phyloP scores from a whole-genome alignment of 2,888 invertebrate species.

The Lamellibrachia satsuma region DNA sequence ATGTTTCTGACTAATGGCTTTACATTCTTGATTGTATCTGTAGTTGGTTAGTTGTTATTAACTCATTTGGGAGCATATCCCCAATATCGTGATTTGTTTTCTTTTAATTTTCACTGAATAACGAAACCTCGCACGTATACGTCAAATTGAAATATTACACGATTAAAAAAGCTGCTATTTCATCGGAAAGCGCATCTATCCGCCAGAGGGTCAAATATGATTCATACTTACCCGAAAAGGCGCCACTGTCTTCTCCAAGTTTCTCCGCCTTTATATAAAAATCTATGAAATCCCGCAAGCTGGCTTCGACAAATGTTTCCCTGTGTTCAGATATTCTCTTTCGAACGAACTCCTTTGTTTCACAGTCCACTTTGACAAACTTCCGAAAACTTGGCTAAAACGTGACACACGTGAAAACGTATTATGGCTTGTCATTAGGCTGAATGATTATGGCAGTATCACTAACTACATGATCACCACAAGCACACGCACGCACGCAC shows the following conservation, averaged over 20 bases:
- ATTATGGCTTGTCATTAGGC: background rate
- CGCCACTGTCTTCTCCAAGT: background rate
- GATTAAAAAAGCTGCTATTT: background rate
- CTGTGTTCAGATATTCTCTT: background rate
- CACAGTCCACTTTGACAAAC: background rate
- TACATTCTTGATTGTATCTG: too few species aligned
- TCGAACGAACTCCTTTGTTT: background rate
- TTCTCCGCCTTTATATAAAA: slow-evolving; percentile 8
- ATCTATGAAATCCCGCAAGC: slow-evolving; percentile 19
- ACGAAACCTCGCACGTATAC: background rate
- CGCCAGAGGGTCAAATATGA: background rate
- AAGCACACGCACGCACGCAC: background rate
- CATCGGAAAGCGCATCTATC: background rate
- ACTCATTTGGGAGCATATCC: too few species aligned
- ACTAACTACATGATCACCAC: background rate
- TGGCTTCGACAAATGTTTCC: slow-evolving; percentile 17
- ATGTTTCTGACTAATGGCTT: too few species aligned
- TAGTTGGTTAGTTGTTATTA: too few species aligned
- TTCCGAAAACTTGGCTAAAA: background rate
- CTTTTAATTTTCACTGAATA: background rate
- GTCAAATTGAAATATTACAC: background rate
- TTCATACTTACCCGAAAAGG: background rate
- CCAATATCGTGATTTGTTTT: too few species aligned
- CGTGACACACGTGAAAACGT: background rate
- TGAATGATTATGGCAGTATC: background rate